Base-by-base conservation (phyloP, 2,888 invertebrate species). In the Neoitamus cyanurus region DNA sequence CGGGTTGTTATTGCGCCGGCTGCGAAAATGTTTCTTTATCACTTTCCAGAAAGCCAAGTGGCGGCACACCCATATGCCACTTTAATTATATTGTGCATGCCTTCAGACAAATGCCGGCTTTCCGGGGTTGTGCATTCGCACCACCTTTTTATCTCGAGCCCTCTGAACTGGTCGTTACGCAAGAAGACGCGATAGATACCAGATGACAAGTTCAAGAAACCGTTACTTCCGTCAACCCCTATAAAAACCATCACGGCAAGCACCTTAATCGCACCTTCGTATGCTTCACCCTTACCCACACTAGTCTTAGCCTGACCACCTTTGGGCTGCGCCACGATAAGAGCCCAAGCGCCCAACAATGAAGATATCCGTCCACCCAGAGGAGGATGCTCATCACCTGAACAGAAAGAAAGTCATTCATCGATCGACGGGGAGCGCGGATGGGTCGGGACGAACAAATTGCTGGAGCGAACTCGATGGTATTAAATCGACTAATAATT, bases 401-500 rank as follows among this genome's bases (percentile, higher is more conserved):
- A 30, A 28, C 6, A 37, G 72, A 72, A 34, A 83, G 70, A 83
- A 83, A 70, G 37, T 72, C 37, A n/a, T 28, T 78, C 69, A 69
- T 69, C 37, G 82, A 82, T 82, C 37, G 34, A 2, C 9, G 9
- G 4, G 37, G 28, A 0, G 11, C 36, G 36, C 13, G 34, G n/a
- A 11, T 11, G 20, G 28, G 34, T n/a, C 46, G 37, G 31, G 36
- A 9, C 42, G 15, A 46, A 83, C 46, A 83, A 72, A 72, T 72
- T 70, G 72, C 46, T 31, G 31, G 34, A 83, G 42, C 46, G 46
- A 42, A 30, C 69, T 69, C n/a, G 31, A 46, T 34, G 30, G 46
- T 72, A 72, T 83, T 42, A 70, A 72, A 72, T 70, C 72, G 83
- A 83, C 72, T 83, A 46, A 83, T 72, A 83, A 83, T 83, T 72